A percentile compares a stretch with the other conserved stretches of the same genome.
phyloP scores from a whole-genome alignment of 2,888 invertebrate species.

The Dolichomitus sp. region DNA sequence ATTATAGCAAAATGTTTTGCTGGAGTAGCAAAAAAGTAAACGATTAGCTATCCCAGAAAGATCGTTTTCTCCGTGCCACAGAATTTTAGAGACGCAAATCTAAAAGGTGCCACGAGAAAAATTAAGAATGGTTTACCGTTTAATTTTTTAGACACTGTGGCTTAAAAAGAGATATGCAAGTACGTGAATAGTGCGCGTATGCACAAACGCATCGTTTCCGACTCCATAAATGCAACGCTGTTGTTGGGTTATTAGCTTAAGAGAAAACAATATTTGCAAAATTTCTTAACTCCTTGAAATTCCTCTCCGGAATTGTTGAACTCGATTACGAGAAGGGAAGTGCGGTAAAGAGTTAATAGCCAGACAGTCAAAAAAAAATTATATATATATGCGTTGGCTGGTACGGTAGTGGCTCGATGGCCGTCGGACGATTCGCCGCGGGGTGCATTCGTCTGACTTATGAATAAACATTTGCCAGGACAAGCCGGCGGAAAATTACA shows the following conservation, averaged over 20 bases:
- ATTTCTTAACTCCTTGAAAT: not conserved
- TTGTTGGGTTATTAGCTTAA: not conserved
- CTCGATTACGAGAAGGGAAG: conserved; percentile 2
- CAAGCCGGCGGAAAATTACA: conserved; percentile 80
- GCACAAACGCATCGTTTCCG: too few relatives aligned
- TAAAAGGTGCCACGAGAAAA: too few relatives aligned
- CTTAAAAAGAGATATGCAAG: too few relatives aligned
- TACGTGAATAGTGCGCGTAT: too few relatives aligned
- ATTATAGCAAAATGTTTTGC: too few relatives aligned
- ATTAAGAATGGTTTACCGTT: too few relatives aligned
- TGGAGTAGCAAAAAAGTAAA: too few relatives aligned
- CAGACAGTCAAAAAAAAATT: conserved; percentile 22
- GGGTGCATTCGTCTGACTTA: conserved; percentile 79
- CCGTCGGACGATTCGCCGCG: conserved; percentile 76
- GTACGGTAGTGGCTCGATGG: conserved; percentile 70
- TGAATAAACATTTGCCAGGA: conserved; percentile 82
- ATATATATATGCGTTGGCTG: conserved; percentile 15
- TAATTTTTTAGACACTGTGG: too few relatives aligned
- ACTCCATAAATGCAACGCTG: not conserved
- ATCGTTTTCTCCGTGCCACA: too few relatives aligned
- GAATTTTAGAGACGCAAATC: too few relatives aligned
- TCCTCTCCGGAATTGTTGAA: not conserved
- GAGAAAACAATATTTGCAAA: not conserved
- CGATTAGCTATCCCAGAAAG: too few relatives aligned
- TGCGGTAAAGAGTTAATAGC: conserved; percentile 53